These are phyloP conservation scores for Plodia interpunctella DNA, from an alignment of 1,140 invertebrate genomes.

Conservation along the genomic window DNA sequence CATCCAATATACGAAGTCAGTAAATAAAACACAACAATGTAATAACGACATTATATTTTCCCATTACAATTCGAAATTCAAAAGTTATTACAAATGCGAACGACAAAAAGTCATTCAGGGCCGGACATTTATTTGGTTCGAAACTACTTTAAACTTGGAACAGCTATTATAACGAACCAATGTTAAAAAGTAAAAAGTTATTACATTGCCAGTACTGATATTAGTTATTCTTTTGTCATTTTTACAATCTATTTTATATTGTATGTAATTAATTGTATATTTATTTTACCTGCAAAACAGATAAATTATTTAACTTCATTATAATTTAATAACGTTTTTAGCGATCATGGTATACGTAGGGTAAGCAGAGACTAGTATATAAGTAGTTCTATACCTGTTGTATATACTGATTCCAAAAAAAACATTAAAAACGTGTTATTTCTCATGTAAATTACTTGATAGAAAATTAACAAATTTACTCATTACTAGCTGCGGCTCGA, in stretches of 20 bases:
- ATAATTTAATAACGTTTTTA: too few relatives aligned
- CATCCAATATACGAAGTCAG: background rate
- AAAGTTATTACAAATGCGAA: constrained; percentile 3
- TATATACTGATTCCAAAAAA: too few relatives aligned
- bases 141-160: constrained; percentile 3
- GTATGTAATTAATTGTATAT: too few relatives aligned
- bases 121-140: constrained; percentile 1
- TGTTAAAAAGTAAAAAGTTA: constrained; percentile 2
- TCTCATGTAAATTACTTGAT: too few relatives aligned
- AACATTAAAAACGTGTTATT: too few relatives aligned
- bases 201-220: background rate
- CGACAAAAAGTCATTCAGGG: background rate
- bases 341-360: too few relatives aligned
- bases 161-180: background rate
- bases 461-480: too few relatives aligned
- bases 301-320: too few relatives aligned
- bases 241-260: background rate
- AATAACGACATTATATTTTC: background rate
- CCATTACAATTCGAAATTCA: constrained; percentile 1
- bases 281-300: too few relatives aligned
- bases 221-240: constrained; percentile 2
- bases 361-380: too few relatives aligned
- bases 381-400: too few relatives aligned
- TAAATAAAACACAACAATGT: background rate
- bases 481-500: too few relatives aligned